A percentile compares a stretch with the other conserved stretches of the same genome.
phyloP scores from a whole-genome alignment of 2,888 invertebrate species.

The Pegoplata infirma region DNA sequence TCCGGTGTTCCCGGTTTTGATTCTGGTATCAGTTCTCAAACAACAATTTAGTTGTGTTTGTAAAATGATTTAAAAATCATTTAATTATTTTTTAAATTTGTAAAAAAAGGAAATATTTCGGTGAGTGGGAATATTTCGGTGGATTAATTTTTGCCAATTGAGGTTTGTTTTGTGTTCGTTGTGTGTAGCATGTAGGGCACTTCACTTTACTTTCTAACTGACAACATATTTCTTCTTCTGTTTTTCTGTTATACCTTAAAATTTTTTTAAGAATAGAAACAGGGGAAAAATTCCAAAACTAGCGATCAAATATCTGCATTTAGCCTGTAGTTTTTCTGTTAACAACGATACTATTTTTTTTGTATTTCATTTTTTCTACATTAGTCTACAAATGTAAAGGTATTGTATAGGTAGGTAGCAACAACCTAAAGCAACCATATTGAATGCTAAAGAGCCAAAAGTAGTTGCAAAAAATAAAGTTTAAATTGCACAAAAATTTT shows the following conservation, averaged over 20 bases:
- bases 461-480: conserved; percentile 10
- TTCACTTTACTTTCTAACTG: neutral
- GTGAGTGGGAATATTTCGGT: no score
- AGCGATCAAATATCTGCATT: conserved; percentile 1
- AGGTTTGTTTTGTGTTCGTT: no score
- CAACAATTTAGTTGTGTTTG: no score
- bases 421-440: neutral
- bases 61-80: no score
- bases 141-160: no score
- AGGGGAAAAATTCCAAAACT: conserved; percentile 1
- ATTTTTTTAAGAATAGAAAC: neutral
- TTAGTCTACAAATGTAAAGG: neutral
- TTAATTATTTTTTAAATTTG: no score
- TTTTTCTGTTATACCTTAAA: neutral
- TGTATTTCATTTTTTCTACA: neutral
- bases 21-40: no score
- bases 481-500: conserved; percentile 11
- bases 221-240: neutral
- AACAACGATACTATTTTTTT: neutral
- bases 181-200: no score
- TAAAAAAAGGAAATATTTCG: no score
- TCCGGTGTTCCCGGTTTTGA: no score
- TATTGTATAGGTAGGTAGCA: neutral
- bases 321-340: conserved; percentile 11
- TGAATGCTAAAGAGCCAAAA: neutral